phyloP scores from a whole-genome alignment of 1,140 invertebrate species.

The Eurytemora carolleeae region DNA sequence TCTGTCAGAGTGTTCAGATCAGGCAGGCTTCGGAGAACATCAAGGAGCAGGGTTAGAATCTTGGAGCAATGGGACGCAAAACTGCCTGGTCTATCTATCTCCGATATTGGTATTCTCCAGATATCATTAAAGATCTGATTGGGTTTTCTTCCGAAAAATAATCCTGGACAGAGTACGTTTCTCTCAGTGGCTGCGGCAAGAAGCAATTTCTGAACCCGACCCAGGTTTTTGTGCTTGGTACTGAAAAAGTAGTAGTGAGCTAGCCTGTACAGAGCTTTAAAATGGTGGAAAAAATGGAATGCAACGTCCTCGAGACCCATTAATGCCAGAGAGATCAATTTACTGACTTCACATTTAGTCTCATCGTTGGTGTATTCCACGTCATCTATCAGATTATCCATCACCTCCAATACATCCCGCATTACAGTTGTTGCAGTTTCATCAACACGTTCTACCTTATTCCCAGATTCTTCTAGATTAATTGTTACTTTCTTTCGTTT shows the following conservation, averaged over 20 bases:
- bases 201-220: constrained; percentile 46
- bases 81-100: constrained; percentile 74
- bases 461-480: background rate
- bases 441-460: constrained; percentile 14
- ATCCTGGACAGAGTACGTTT: constrained; percentile 29
- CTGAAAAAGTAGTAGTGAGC: constrained; percentile 62
- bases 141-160: constrained; percentile 62
- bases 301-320: background rate
- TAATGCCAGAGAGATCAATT: background rate
- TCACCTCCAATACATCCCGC: background rate
- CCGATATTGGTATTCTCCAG: constrained; percentile 68
- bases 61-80: constrained; percentile 76
- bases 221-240: constrained; percentile 36
- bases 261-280: constrained; percentile 71
- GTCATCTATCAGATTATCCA: background rate
- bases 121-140: constrained; percentile 63
- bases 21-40: constrained; percentile 51
- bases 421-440: constrained; percentile 1
- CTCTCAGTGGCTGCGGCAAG: constrained; percentile 27
- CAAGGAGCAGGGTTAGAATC: constrained; percentile 53
- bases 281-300: constrained; percentile 64
- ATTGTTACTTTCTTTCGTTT: constrained; percentile 5
- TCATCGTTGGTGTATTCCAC: background rate
- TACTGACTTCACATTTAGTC: background rate
- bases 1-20: constrained; percentile 61